Percentiles rank a stretch among this genome's conserved stretches.
These are phyloP conservation scores for Miltochrista miniata DNA, from an alignment of 2,888 invertebrate genomes.

Conservation along the genomic window DNA sequence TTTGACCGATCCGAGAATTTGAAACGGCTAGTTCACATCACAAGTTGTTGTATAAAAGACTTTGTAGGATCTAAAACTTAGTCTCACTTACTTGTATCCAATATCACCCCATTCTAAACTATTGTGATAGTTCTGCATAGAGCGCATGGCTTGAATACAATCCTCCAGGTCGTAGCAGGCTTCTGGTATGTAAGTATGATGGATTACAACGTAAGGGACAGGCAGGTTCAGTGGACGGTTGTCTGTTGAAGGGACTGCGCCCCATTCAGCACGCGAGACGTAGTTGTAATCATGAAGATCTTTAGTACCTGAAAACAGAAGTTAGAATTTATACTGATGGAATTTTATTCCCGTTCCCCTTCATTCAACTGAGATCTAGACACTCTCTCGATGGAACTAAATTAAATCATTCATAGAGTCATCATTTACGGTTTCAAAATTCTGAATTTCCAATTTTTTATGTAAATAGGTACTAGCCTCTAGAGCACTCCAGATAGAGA, in stretches of 20 bases:
- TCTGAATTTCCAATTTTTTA: no score
- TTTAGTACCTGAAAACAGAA: conserved; percentile 9
- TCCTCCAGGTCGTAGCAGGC: conserved; percentile 81
- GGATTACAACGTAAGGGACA: conserved; percentile 87
- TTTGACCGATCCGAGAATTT: no score
- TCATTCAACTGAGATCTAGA: no score
- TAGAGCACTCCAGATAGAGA: no score
- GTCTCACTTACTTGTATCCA: conserved; percentile 79
- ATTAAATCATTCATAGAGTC: no score
- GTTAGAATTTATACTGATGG: not conserved
- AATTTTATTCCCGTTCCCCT: no score
- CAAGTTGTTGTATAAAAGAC: no score
- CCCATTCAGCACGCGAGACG: conserved; percentile 83
- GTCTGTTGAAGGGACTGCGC: conserved; percentile 75
- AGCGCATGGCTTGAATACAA: conserved; percentile 84
- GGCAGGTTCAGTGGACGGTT: conserved; percentile 78
- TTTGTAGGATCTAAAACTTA: no score
- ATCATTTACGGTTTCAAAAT: no score
- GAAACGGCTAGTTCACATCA: no score
- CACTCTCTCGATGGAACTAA: no score
- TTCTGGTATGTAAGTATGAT: conserved; percentile 86
- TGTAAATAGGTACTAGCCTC: no score
- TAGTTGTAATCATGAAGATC: conserved; percentile 27
- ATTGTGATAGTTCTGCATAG: conserved; percentile 87
- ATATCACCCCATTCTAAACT: conserved; percentile 87